Evolutionary conservation across 2,888 invertebrate species (phyloP), one percentile per base, ranked within the genome.

Genomic region (Ophion obscuratus): DNA sequence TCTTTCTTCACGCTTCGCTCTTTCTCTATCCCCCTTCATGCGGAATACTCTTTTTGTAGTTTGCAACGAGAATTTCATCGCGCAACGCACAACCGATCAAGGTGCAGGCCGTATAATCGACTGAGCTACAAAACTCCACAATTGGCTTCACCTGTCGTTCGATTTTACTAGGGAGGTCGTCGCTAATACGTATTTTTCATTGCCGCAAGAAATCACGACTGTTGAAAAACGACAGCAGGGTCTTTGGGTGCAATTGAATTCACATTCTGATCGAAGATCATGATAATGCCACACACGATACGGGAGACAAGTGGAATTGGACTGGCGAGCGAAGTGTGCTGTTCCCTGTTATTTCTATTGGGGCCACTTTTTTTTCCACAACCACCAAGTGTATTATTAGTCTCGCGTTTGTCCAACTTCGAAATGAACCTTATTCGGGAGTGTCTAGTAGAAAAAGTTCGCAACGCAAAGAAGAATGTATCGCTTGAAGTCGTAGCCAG

Each of bases 81-180:
- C 24, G n/a, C 67, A 53, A 27, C 53, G 71, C 78, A 61, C 68
- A 78, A 74, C 67, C 77, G 62, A 36, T 75, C 59, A 62, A 47
- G 20, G 62, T 31, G 24, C 57, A 64, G 67, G 10, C 27, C 47
- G 31, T 66, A 62, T 75, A 76, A 75, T 66, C 71, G 57, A n/a
- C 66, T 75, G 66, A 75, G 67, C n/a, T 78, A 62, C 40, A 64
- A 47, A 82, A 75, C 53, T 36, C 71, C 68, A 70, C 47, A 57
- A 80, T 73, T 79, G 53, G 36, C 70, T 81, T 75, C 78, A 79
- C 73, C 84, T 82, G 77, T 74, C 74, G 61, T 61, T 27, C 24
- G n/a, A 57, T 84, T 81, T 64, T 24, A 1, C 27, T 75, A 53
- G 53, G 5, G 4, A 53, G 17, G 53, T 53, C 14, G 4, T 53